Base-by-base conservation (phyloP, 1,140 invertebrate genomes). In the Thrips palmi region DNA sequence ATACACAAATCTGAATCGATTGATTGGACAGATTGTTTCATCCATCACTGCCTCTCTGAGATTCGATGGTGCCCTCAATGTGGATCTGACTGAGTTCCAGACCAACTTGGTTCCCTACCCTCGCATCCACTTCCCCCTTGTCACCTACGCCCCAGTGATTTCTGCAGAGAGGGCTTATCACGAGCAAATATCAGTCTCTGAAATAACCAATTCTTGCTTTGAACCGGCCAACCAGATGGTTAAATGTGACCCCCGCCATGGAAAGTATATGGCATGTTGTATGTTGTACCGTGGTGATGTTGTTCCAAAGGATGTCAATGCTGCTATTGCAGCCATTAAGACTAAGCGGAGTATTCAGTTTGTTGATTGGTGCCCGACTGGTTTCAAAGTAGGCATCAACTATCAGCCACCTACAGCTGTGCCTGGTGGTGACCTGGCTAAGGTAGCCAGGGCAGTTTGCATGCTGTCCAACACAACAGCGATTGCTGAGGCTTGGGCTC, bases 281-380 rank as follows among this genome's bases (percentile, higher is more conserved):
- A 65, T 27, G 37, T 29, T 63, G 62, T 33, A 25, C 30, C 24
- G 47, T 29, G 77, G 77, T 7, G 77, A 80, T 53, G 76, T 80
- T 12, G 75, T 73, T 20, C 70, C 81, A 7, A 85, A 84, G 55
- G 80, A 85, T 52, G 78, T 84, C 2, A 83, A 84, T 48, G 71
- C 75, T 2, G 79, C 74, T 27, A 84, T 86, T 47, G 77, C 77
- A 2, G 68, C 73, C 17, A 83, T 86, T 56, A 86, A 87, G 55
- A 47, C 49, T 8, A 78, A 82, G 50, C 61, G 67, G 23, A 66
- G 51, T 15, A 49, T 52, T 14, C 47, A 50, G 31, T 52, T 52
- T 56, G 85, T 88, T 15, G 83, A 87, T 61, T 85, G 84, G 83
- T 87, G 82, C 59, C 83, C 82, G 30, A 87, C 83, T 48, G 82